Percentiles rank a stretch among this genome's conserved stretches.
Evolutionary conservation across 53 echinoderm and acorn worm genomes (phyloP).

Genomic region (Temnopleurus reevesii): DNA sequence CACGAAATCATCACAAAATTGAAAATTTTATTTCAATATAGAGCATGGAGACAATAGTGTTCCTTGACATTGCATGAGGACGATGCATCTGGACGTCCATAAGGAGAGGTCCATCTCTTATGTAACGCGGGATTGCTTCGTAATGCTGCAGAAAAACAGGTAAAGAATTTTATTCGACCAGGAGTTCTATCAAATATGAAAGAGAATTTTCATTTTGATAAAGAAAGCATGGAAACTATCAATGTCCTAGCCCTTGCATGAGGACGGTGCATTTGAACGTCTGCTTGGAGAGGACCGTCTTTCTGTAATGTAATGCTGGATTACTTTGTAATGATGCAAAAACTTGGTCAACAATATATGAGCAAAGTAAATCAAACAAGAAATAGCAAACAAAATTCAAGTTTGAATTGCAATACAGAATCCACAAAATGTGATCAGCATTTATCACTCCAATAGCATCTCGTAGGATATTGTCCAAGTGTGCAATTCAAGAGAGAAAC

Average conservation of each 20-base stretch:
- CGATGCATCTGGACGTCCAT: slow-evolving; percentile 99
- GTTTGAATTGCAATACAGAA: too few relatives aligned
- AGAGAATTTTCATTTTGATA: too few relatives aligned
- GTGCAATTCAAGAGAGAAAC: slow-evolving; percentile 88
- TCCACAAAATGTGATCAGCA: slow-evolving; percentile 90
- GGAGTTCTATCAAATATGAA: too few relatives aligned
- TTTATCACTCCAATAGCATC: slow-evolving; percentile 82
- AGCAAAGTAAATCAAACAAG: too few relatives aligned
- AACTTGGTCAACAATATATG: not conserved
- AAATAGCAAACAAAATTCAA: too few relatives aligned
- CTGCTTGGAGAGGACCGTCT: slow-evolving; percentile 85
- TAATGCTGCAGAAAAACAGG: slow-evolving; percentile 73
- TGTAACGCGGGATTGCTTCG: slow-evolving; percentile 81
- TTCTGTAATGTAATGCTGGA: slow-evolving; percentile 88
- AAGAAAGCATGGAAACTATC: slow-evolving; percentile 89
- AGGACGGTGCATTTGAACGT: slow-evolving; percentile 98
- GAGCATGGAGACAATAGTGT: slow-evolving; percentile 91
- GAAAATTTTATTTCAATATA: too few relatives aligned
- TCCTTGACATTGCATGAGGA: slow-evolving; percentile 83
- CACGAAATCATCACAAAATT: too few relatives aligned
- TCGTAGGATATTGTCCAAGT: slow-evolving; percentile 93
- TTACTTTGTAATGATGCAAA: slow-evolving; percentile 85
- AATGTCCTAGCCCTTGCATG: slow-evolving; percentile 86
- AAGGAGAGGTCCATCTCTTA: slow-evolving; percentile 88
- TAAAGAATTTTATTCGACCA: not conserved